phyloP scores from a whole-genome alignment of 2,888 invertebrate species.

The Mycalesis mineus region DNA sequence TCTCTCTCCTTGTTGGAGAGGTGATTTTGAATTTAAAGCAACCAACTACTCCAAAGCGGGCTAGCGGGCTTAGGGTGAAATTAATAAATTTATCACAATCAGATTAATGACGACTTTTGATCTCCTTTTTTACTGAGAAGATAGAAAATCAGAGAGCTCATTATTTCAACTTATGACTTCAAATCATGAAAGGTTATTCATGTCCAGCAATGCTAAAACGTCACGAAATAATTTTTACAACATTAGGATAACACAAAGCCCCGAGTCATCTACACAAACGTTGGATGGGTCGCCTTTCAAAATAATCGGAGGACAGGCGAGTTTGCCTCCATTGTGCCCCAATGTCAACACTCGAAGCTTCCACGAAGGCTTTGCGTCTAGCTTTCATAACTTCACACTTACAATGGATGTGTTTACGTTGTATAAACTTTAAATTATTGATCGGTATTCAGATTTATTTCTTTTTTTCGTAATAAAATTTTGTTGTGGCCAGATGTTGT shows the following conservation, averaged over 20 bases:
- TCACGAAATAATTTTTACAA: constrained; percentile 9
- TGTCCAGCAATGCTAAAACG: constrained; percentile 1
- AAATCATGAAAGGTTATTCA: not conserved
- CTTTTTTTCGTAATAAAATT: not conserved
- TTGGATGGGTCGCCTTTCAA: constrained; percentile 49
- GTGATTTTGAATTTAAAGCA: no score
- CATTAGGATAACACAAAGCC: constrained; percentile 25
- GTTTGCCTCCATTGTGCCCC: constrained; percentile 68
- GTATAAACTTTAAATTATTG: constrained; percentile 15
- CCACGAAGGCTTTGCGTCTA: constrained; percentile 63
- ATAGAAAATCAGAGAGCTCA: no score
- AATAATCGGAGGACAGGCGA: constrained; percentile 61
- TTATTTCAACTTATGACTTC: no score
- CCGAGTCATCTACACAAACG: constrained; percentile 65
- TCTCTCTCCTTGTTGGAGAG: no score
- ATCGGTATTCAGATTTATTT: constrained; percentile 4
- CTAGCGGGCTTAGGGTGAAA: no score
- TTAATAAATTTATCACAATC: no score
- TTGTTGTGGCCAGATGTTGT: not conserved
- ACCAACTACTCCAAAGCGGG: no score
- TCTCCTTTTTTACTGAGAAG: no score
- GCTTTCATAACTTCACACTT: constrained; percentile 66
- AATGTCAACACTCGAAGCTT: constrained; percentile 68
- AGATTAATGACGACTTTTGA: no score
- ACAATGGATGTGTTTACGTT: constrained; percentile 33